Conservation (phyloP, 2,113 vertebrate genomes). For the Heterochromis multidens region DNA sequence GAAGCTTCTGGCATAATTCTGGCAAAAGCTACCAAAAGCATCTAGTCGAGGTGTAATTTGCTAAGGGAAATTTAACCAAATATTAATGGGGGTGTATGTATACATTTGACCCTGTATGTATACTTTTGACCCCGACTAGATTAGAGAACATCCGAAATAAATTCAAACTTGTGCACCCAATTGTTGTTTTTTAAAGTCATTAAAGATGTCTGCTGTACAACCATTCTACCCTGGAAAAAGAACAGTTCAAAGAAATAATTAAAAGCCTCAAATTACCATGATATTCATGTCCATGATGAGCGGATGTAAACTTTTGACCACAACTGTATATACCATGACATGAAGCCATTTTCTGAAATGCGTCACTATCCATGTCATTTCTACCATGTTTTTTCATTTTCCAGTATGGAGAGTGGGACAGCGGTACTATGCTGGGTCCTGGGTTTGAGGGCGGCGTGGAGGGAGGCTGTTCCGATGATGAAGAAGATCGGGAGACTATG, state of each 20-base stretch:
- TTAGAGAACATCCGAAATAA: background rate
- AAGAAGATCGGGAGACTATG: constrained; percentile 85
- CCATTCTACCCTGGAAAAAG: background rate
- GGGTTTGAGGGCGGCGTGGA: constrained; percentile 84
- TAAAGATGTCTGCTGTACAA: background rate
- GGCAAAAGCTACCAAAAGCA: background rate
- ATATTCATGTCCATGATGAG: background rate
- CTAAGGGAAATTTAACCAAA: background rate
- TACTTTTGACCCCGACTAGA: background rate
- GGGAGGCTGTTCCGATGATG: constrained; percentile 82
- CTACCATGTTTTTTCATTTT: background rate
- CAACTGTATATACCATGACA: background rate
- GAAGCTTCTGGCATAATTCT: too few relatives aligned
- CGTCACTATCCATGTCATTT: background rate
- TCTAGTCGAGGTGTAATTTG: background rate
- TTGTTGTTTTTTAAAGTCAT: background rate
- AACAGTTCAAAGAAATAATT: background rate
- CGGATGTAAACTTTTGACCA: background rate
- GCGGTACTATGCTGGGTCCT: constrained; percentile 72
- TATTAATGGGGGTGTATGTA: background rate
- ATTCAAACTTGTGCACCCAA: background rate
- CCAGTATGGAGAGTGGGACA: constrained; percentile 87
- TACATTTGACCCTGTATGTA: background rate
- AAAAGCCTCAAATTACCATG: background rate
- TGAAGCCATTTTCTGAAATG: background rate